phyloP scores from a whole-genome alignment of 2,113 vertebrate species.

The Perca schrenkii region DNA sequence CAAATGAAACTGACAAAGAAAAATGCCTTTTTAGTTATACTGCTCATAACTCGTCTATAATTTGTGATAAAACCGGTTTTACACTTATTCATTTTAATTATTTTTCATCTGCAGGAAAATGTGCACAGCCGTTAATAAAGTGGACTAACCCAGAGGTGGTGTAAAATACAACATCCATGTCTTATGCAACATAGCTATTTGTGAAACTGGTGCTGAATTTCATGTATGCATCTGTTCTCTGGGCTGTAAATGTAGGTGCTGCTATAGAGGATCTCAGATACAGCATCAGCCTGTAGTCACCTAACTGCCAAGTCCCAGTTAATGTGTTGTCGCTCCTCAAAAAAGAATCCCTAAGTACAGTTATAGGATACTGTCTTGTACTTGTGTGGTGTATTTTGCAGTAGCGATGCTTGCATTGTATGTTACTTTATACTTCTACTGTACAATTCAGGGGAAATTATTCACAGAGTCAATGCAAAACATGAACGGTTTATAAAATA shows the following conservation, averaged over 20 bases:
- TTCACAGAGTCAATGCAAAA: not conserved
- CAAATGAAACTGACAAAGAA: not conserved
- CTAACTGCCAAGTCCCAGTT: slow-evolving; percentile 3
- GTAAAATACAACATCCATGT: slow-evolving; percentile 44
- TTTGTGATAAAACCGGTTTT: too few species aligned
- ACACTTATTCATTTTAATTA: not conserved
- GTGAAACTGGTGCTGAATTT: slow-evolving; percentile 52
- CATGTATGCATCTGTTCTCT: slow-evolving; percentile 48
- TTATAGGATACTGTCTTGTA: not conserved
- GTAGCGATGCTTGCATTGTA: not conserved
- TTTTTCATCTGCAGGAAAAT: not conserved
- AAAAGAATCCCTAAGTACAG: not conserved
- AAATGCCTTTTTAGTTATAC: too few species aligned
- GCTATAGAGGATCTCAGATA: slow-evolving; percentile 47
- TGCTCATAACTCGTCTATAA: not conserved
- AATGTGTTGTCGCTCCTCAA: not conserved
- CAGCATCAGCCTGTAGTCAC: not conserved
- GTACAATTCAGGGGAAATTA: not conserved
- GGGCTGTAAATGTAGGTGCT: slow-evolving; percentile 67
- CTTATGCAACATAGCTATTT: slow-evolving; percentile 55
- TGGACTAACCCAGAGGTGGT: not conserved
- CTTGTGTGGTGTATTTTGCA: not conserved
- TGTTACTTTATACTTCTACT: not conserved
- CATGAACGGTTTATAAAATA: not conserved
- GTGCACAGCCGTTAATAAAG: not conserved